A percentile compares a stretch with the other conserved stretches of the same genome.
Evolutionary conservation across 2,113 vertebrate genomes (phyloP).

Genomic region (Chinchilla lanigera): DNA sequence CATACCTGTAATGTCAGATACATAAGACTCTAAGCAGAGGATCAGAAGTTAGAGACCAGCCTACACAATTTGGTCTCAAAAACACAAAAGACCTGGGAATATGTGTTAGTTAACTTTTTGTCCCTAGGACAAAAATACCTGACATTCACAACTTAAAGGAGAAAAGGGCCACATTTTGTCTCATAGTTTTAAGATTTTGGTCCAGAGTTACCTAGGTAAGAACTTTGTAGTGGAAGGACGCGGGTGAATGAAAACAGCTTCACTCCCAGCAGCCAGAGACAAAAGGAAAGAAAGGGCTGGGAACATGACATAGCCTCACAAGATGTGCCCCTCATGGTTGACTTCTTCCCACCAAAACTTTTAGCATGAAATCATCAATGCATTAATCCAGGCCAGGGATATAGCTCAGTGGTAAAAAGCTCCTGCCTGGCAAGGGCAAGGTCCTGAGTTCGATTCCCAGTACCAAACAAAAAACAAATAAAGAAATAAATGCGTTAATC

Average conservation of each 20-base stretch:
- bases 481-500: too few species aligned
- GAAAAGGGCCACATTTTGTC: background rate
- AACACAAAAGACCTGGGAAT: background rate
- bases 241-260: too few species aligned
- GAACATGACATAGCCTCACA: background rate
- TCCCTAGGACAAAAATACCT: background rate
- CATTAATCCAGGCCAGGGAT: too few species aligned
- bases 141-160: background rate
- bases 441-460: too few species aligned
- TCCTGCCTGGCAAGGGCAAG: too few species aligned
- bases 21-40: background rate
- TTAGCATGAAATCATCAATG: too few species aligned
- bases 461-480: too few species aligned
- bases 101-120: background rate
- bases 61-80: background rate
- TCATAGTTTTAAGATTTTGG: background rate
- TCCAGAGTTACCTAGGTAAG: background rate
- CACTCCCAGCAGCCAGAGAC: background rate
- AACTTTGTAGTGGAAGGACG: background rate
- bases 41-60: background rate
- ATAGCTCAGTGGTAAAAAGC: too few species aligned
- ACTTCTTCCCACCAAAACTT: background rate
- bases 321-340: accelerated
- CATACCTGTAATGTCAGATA: background rate
- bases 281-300: background rate